These are phyloP conservation scores for Phylloscopus trochiloides DNA, from an alignment of 2,113 vertebrate genomes.

Conservation along the genomic window DNA sequence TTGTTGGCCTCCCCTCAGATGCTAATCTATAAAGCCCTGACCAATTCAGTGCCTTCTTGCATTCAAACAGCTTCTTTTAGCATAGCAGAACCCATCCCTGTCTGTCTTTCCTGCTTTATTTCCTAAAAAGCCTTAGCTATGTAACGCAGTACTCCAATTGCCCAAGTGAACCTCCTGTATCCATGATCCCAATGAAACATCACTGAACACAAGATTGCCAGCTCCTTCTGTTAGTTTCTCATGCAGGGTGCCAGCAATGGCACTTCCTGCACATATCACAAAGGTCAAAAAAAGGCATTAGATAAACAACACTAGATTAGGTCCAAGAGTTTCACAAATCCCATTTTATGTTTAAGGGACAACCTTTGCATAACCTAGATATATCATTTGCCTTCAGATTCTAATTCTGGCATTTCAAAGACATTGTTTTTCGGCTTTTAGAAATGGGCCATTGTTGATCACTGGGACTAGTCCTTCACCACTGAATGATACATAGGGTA, in stretches of 20 bases:
- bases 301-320: not conserved
- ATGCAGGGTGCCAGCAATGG: not conserved
- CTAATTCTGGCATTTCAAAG: not conserved
- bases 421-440: not conserved
- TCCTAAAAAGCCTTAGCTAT: not conserved
- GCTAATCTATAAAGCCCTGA: not conserved
- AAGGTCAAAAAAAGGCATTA: not conserved
- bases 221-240: not conserved
- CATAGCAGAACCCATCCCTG: accelerated
- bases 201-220: not conserved
- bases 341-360: not conserved
- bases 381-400: not conserved
- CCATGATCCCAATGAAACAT: not conserved
- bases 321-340: not conserved
- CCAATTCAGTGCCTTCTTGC: not conserved
- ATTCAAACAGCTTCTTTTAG: not conserved
- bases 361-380: not conserved
- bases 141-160: not conserved
- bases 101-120: not conserved
- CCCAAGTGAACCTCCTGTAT: not conserved
- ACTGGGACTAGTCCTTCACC: not conserved
- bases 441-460: not conserved
- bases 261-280: not conserved
- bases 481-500: not conserved
- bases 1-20: not conserved